phyloP scores from a whole-genome alignment of 2,888 invertebrate genomes.

The Shargacucullia verbasci region DNA sequence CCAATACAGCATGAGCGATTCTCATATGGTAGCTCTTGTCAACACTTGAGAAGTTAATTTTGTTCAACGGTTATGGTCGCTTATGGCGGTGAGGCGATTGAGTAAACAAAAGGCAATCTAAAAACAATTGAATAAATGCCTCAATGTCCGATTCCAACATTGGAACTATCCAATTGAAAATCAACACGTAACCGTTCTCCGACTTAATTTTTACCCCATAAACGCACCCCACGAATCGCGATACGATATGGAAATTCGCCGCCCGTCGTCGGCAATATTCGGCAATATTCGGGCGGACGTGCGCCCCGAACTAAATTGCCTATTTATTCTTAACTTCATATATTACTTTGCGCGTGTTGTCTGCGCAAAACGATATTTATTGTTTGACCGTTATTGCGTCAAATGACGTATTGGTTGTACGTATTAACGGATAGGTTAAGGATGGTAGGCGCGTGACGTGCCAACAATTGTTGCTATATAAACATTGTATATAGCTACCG shows the following conservation, averaged over 20 bases:
- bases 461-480: conserved; percentile 39
- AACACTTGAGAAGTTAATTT: no score
- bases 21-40: no score
- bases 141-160: conserved; percentile 45
- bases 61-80: neutral
- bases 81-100: no score
- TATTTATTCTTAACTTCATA: conserved; percentile 90
- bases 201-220: conserved; percentile 89
- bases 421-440: conserved; percentile 80
- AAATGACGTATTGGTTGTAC: conserved; percentile 87
- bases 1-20: no score
- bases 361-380: conserved; percentile 89
- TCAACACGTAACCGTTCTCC: conserved; percentile 76
- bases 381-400: conserved; percentile 88
- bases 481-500: conserved; percentile 12
- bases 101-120: conserved; percentile 26
- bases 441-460: conserved; percentile 74
- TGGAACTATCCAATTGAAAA: conserved; percentile 78
- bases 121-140: conserved; percentile 44
- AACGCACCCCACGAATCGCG: conserved; percentile 86
- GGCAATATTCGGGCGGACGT: conserved; percentile 87
- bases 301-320: conserved; percentile 87
- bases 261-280: conserved; percentile 86
- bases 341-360: conserved; percentile 89
- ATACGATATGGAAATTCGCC: conserved; percentile 87